Percentiles rank a stretch among this genome's conserved stretches.
These are phyloP conservation scores for Homarus americanus DNA, from an alignment of 1,140 invertebrate species.

Conservation along the genomic window DNA sequence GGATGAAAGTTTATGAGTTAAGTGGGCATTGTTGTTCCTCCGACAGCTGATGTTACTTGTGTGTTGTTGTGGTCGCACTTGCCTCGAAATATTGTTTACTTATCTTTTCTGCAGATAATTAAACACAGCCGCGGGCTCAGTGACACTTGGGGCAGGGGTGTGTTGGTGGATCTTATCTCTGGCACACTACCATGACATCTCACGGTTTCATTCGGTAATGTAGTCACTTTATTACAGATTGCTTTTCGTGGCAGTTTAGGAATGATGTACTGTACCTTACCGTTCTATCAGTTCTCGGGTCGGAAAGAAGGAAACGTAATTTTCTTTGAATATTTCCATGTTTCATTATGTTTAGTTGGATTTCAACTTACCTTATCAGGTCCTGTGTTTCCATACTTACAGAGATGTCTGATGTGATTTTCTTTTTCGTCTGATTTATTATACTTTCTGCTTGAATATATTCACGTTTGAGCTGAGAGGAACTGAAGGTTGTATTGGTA, in stretches of 20 bases:
- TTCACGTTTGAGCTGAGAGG: neutral
- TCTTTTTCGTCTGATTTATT: neutral
- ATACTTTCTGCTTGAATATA: neutral
- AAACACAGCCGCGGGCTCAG: too few relatives aligned
- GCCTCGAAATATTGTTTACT: too few relatives aligned
- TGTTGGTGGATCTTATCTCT: too few relatives aligned
- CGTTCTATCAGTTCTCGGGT: neutral
- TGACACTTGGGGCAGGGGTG: too few relatives aligned
- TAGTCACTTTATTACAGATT: neutral
- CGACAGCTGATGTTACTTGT: too few relatives aligned
- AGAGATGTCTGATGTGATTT: neutral
- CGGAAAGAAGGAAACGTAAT: neutral
- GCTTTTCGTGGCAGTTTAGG: neutral
- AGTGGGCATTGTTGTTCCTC: too few relatives aligned
- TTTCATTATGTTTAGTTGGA: neutral
- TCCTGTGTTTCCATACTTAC: neutral
- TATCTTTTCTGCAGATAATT: too few relatives aligned
- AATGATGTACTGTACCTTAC: neutral
- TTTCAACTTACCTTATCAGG: neutral
- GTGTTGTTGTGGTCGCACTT: too few relatives aligned
- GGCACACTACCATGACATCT: too few relatives aligned
- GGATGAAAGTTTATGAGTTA: too few relatives aligned
- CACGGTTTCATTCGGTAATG: neutral
- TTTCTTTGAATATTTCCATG: neutral
- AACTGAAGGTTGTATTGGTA: neutral